Evolutionary conservation across 2,888 invertebrate genomes (phyloP).

Genomic region (Ptilodon capucinus): DNA sequence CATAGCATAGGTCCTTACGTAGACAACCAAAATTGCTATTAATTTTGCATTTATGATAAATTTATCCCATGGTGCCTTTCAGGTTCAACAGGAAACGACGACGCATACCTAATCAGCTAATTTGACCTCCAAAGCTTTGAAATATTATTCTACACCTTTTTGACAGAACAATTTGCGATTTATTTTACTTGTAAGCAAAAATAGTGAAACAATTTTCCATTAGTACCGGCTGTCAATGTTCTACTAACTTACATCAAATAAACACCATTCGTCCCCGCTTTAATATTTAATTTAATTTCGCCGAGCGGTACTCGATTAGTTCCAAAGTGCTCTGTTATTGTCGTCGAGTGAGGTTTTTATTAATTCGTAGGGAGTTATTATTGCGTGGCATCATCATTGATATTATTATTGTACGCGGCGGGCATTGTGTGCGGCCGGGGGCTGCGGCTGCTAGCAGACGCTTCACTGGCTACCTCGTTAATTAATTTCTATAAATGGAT

Average conservation of each 20-base stretch:
- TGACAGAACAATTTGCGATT: no score
- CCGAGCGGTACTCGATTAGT: constrained; percentile 69
- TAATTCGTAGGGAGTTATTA: constrained; percentile 74
- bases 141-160: no score
- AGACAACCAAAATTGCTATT: no score
- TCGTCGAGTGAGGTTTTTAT: constrained; percentile 78
- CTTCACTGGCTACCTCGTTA: constrained; percentile 77
- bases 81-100: no score
- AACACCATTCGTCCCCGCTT: constrained; percentile 46
- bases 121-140: no score
- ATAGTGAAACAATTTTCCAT: neutral
- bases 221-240: neutral
- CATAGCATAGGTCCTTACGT: no score
- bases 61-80: no score
- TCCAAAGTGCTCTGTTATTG: constrained; percentile 74
- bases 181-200: no score
- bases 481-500: constrained; percentile 81
- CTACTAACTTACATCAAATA: constrained; percentile 25
- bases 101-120: no score
- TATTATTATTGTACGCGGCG: constrained; percentile 58
- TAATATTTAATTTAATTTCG: constrained; percentile 69
- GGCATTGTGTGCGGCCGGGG: constrained; percentile 30
- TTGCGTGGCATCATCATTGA: constrained; percentile 68
- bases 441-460: constrained; percentile 65
- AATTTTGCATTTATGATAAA: no score